Base-by-base conservation (phyloP, 2,888 invertebrate genomes). In the Nysson spinosus region DNA sequence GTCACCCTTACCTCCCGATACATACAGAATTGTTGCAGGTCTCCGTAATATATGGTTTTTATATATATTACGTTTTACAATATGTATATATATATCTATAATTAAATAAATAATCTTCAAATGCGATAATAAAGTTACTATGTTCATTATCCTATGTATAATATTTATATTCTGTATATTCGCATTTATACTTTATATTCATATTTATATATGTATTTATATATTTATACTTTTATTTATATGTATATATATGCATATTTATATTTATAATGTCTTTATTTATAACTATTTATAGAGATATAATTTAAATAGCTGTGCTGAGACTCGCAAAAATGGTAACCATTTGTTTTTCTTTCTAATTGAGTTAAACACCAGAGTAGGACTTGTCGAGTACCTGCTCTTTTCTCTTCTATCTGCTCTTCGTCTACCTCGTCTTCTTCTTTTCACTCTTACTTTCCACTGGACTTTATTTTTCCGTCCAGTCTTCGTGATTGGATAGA, bases 21-120 rank as follows among this genome's bases (percentile, higher is more conserved):
- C 70, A 66, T 75, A 69, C 76, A 79, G 65, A 60, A 44, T 51
- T 54, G 56, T 63, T 60, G 47, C 46, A 62, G 52, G 46, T 70
- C 54, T 64, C 51, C 69, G 66, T 69, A 72, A 61, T 61, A 47
- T 66, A 60, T 34, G 7, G 16, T 34, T 4, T 57, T 67, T 55
- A 76, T 73, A 72, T 72, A 69, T 71, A 69, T 66, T 68, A 72
- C 54, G 67, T 63, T 67, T 62, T 69, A 72, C 62, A 57, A 61
- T 71, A 62, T 65, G 54, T 65, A 66, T 70, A 68, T 67, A 67
- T 69, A 65, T 60, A 64, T 72, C 56, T 66, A 66, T 82, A 81
- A 82, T 85, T 85, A 85, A 85, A 86, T 86, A 86, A 86, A 86
- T 85, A 86, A 86, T 85, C 84, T 85, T 83, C 79, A 84, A 77